These are phyloP conservation scores for Lysandra coridon DNA, from an alignment of 2,888 invertebrate species.

Conservation along the genomic window DNA sequence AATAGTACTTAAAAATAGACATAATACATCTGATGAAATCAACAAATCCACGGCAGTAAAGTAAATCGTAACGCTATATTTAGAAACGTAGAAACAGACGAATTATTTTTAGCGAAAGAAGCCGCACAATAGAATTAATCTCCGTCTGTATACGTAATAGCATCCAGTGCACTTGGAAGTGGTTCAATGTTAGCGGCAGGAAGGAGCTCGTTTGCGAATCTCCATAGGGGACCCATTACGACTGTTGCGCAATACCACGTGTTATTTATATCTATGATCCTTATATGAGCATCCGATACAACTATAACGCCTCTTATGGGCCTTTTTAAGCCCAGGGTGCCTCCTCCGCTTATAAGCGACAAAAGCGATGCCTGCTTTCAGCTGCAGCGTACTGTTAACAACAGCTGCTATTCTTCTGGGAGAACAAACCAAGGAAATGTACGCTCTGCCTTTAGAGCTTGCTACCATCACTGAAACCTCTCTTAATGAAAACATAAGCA, in stretches of 20 bases:
- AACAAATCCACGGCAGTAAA: neutral
- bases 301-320: neutral
- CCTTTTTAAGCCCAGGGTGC: neutral
- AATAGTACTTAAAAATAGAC: neutral
- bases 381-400: too few relatives aligned
- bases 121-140: slow-evolving; percentile 48
- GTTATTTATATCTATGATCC: neutral
- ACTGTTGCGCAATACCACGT: slow-evolving; percentile 15
- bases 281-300: neutral
- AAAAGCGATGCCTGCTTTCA: neutral
- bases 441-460: neutral
- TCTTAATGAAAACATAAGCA: too few relatives aligned
- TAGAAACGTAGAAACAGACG: slow-evolving; percentile 25
- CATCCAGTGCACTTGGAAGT: slow-evolving; percentile 77
- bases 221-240: slow-evolving; percentile 46
- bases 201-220: slow-evolving; percentile 67
- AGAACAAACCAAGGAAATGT: too few relatives aligned
- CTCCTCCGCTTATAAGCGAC: neutral
- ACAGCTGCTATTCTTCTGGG: too few relatives aligned
- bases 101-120: slow-evolving; percentile 35
- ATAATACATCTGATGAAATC: neutral
- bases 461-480: neutral
- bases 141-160: slow-evolving; percentile 67
- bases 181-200: slow-evolving; percentile 77
- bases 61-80: neutral